These are phyloP conservation scores for Pseudonaja textilis DNA, from an alignment of 2,113 vertebrate species.

Conservation along the genomic window DNA sequence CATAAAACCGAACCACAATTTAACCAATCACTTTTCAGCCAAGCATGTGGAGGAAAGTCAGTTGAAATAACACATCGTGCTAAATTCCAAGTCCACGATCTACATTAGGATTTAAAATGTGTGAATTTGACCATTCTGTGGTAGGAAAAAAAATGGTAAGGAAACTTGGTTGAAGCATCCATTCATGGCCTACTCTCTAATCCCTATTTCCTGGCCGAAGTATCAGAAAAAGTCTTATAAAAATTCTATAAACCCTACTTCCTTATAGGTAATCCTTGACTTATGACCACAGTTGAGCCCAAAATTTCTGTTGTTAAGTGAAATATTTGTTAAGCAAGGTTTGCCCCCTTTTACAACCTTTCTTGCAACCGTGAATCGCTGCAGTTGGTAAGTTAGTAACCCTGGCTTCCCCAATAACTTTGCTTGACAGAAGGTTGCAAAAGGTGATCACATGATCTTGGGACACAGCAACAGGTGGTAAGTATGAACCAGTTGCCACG, in stretches of 20 bases:
- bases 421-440: neutral
- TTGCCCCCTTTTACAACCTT: neutral
- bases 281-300: neutral
- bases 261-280: neutral
- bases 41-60: neutral
- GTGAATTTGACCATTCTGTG: neutral
- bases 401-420: neutral
- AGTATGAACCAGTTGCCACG: neutral
- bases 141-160: neutral
- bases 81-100: neutral
- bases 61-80: neutral
- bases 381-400: too few relatives aligned
- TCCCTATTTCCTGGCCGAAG: neutral
- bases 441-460: neutral
- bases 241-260: neutral
- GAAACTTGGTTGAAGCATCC: neutral
- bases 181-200: neutral
- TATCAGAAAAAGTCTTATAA: neutral
- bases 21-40: neutral
- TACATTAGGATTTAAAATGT: neutral
- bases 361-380: neutral
- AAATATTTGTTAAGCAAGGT: neutral
- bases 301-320: neutral
- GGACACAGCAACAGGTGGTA: neutral
- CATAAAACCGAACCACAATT: neutral